These are phyloP conservation scores for Crocuta crocuta DNA, from an alignment of 2,113 vertebrate species.

Conservation along the genomic window DNA sequence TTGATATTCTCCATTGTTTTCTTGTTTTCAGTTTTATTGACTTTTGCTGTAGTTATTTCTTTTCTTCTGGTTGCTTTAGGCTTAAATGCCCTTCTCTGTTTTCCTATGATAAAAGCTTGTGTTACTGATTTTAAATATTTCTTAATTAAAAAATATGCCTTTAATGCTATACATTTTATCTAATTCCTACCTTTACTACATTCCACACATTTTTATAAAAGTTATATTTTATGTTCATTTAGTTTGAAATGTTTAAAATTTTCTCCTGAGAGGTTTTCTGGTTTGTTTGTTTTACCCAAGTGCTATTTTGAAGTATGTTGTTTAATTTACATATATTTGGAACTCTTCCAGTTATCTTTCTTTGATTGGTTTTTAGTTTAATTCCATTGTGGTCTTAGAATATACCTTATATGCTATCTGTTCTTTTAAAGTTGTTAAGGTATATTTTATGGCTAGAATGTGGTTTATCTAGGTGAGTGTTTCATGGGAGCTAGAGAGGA, in stretches of 20 bases:
- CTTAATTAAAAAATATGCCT: not conserved
- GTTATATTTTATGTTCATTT: not conserved
- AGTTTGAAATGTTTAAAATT: not conserved
- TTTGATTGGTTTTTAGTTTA: not conserved
- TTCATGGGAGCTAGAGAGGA: not conserved
- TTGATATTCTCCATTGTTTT: constrained; percentile 2
- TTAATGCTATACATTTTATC: not conserved
- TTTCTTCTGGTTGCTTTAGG: not conserved
- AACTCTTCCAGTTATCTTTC: not conserved
- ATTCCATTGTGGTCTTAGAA: not conserved
- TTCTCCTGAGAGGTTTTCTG: not conserved
- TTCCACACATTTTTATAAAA: not conserved
- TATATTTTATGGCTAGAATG: not conserved
- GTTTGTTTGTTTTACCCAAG: not conserved
- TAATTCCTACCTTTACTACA: not conserved
- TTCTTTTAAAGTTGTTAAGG: not conserved
- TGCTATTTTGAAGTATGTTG: not conserved
- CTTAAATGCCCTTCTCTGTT: not conserved
- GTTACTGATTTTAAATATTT: not conserved
- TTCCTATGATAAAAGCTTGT: not conserved
- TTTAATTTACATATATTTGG: not conserved
- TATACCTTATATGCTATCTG: not conserved
- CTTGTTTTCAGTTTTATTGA: not conserved
- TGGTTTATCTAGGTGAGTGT: not conserved
- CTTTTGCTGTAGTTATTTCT: not conserved